These are phyloP conservation scores for Drosophila watanabei DNA, from an alignment of 1,140 invertebrate species.

Conservation along the genomic window DNA sequence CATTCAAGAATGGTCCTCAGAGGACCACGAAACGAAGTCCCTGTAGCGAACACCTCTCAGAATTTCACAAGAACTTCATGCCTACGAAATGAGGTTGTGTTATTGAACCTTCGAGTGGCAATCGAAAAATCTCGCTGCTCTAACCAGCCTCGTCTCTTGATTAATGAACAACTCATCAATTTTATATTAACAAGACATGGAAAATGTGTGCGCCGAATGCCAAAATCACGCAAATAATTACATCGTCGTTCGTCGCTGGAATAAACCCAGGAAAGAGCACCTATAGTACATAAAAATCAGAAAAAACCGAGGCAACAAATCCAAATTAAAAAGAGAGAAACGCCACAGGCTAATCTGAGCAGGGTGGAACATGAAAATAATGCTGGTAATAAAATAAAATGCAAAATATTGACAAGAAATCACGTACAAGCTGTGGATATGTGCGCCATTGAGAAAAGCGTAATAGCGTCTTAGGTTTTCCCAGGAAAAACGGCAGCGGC, in stretches of 20 bases:
- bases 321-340: slow-evolving; percentile 43
- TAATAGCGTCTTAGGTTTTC: slow-evolving; percentile 28
- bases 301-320: slow-evolving; percentile 12
- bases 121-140: slow-evolving; percentile 9
- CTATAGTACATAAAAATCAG: slow-evolving; percentile 13
- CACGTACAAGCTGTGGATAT: slow-evolving; percentile 58
- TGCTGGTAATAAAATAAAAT: slow-evolving; percentile 52
- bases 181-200: slow-evolving; percentile 50
- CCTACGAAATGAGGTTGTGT: slow-evolving; percentile 8
- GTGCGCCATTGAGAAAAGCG: slow-evolving; percentile 8
- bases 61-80: not conserved
- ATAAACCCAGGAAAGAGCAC: not conserved
- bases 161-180: slow-evolving; percentile 69
- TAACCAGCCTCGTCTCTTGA: slow-evolving; percentile 1
- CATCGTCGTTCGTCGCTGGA: slow-evolving; percentile 8
- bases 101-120: slow-evolving; percentile 30
- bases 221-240: slow-evolving; percentile 57
- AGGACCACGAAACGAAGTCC: not conserved
- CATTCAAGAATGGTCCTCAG: not conserved
- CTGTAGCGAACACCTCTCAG: not conserved
- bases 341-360: slow-evolving; percentile 6
- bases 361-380: slow-evolving; percentile 43
- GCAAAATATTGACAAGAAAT: slow-evolving; percentile 55
- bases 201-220: slow-evolving; percentile 62
- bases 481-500: not conserved